These are phyloP conservation scores for Cenopis cana DNA, from an alignment of 2,888 invertebrate genomes.

Conservation along the genomic window DNA sequence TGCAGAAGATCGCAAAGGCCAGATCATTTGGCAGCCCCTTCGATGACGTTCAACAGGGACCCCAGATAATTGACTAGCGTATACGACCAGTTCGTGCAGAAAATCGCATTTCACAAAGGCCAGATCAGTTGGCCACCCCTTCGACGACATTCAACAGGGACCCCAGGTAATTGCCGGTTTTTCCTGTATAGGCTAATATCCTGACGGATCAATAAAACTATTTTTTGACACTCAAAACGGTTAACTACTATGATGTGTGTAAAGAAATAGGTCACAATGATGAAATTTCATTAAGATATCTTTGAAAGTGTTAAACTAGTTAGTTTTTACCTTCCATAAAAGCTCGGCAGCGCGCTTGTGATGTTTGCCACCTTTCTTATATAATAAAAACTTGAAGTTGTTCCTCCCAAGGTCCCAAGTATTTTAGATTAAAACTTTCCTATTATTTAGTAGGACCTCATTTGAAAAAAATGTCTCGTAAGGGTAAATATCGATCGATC, in stretches of 20 bases:
- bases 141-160: constrained; percentile 90
- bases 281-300: background rate
- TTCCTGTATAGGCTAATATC: background rate
- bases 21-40: constrained; percentile 95
- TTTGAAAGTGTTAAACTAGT: background rate
- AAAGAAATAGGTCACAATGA: background rate
- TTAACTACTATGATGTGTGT: background rate
- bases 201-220: too few species aligned
- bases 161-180: constrained; percentile 87
- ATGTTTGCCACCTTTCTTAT: too few species aligned
- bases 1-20: constrained; percentile 88
- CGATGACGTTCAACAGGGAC: constrained; percentile 90
- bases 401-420: too few species aligned
- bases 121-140: constrained; percentile 93
- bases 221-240: background rate
- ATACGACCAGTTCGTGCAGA: constrained; percentile 93
- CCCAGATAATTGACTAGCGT: constrained; percentile 90
- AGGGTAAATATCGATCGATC: too few species aligned
- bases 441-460: too few species aligned
- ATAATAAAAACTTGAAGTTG: too few species aligned
- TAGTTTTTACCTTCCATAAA: background rate
- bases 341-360: too few species aligned
- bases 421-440: too few species aligned
- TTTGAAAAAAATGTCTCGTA: too few species aligned
- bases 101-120: constrained; percentile 89